These are phyloP conservation scores for Tetramorium simillimum DNA, from an alignment of 1,140 invertebrate genomes.

Conservation along the genomic window DNA sequence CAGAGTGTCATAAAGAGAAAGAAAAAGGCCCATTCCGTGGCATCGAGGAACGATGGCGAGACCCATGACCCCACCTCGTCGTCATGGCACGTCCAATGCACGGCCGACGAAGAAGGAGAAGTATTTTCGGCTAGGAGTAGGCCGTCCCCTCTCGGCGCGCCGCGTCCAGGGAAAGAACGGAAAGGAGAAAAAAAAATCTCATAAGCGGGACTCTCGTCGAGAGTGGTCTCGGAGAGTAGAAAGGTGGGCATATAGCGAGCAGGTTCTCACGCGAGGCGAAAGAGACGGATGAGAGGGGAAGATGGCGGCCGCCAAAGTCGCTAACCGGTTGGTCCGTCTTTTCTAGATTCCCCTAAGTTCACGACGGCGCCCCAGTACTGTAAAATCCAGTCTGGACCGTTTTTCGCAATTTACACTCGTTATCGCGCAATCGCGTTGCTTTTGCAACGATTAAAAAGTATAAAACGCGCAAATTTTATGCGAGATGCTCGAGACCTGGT, in stretches of 20 bases:
- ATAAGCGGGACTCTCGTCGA: slow-evolving; percentile 72
- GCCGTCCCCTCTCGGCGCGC: slow-evolving; percentile 30
- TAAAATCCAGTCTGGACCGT: slow-evolving; percentile 50
- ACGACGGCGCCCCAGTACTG: slow-evolving; percentile 47
- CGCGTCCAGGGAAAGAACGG: slow-evolving; percentile 28
- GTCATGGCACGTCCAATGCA: slow-evolving; percentile 41
- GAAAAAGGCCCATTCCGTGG: slow-evolving; percentile 49
- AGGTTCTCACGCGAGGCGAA: slow-evolving; percentile 79
- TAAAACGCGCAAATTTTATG: not conserved
- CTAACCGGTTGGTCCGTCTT: slow-evolving; percentile 83
- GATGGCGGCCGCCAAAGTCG: slow-evolving; percentile 83
- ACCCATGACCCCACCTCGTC: slow-evolving; percentile 47
- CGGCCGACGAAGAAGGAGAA: slow-evolving; percentile 35
- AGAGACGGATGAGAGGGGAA: slow-evolving; percentile 80
- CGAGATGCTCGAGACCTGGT: not conserved
- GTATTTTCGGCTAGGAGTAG: slow-evolving; percentile 62
- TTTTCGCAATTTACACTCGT: not conserved
- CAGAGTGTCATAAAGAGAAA: slow-evolving; percentile 42
- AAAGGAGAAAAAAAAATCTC: slow-evolving; percentile 54
- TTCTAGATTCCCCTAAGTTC: slow-evolving; percentile 77
- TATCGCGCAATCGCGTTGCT: not conserved
- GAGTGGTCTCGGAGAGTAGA: slow-evolving; percentile 63
- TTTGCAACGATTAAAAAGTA: not conserved
- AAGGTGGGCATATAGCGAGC: slow-evolving; percentile 74
- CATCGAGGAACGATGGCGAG: slow-evolving; percentile 36